These are phyloP conservation scores for Camptogramma bilineatum DNA, from an alignment of 2,888 invertebrate species.

Conservation along the genomic window DNA sequence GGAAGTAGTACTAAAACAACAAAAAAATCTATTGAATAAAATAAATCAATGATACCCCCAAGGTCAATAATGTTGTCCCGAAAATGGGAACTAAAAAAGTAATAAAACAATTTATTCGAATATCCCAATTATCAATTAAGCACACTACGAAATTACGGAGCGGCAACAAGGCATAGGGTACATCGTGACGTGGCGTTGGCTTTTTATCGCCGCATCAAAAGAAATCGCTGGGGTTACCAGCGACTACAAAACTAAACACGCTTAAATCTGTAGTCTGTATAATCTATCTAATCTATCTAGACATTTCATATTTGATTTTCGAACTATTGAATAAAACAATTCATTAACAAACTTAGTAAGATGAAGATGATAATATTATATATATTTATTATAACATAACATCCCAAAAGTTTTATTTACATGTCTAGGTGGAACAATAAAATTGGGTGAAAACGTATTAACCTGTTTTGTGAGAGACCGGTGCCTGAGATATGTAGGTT, in stretches of 20 bases:
- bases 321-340: too few species aligned
- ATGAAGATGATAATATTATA: too few species aligned
- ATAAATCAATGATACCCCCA: background rate
- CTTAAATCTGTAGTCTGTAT: too few species aligned
- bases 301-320: too few species aligned
- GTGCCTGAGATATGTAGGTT: too few species aligned
- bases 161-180: background rate
- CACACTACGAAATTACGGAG: background rate
- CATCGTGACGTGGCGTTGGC: background rate
- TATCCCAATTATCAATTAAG: background rate
- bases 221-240: background rate
- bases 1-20: background rate
- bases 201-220: constrained; percentile 2
- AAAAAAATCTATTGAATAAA: background rate
- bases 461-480: too few species aligned
- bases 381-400: too few species aligned
- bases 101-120: background rate
- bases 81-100: background rate
- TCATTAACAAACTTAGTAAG: too few species aligned
- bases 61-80: background rate
- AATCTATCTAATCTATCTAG: too few species aligned
- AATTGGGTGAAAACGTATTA: too few species aligned
- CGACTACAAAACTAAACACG: background rate
- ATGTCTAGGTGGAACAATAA: too few species aligned
- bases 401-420: too few species aligned